Evolutionary conservation across 2,113 vertebrate genomes (phyloP).

Genomic region (Sorex araneus): DNA sequence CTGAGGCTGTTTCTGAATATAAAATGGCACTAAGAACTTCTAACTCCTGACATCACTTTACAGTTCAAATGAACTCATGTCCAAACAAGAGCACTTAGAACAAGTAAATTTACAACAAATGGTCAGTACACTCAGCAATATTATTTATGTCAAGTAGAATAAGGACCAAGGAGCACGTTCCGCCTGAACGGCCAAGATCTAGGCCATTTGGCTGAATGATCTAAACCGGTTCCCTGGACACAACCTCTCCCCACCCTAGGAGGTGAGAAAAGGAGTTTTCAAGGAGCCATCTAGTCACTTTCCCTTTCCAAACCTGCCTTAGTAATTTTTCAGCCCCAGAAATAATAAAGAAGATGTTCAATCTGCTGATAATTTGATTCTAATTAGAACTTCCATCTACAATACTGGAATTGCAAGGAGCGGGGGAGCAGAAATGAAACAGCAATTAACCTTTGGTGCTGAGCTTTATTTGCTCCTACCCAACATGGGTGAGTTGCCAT

Average conservation of each 20-base stretch:
- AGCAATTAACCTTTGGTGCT: slow-evolving; percentile 89
- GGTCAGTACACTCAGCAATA: not conserved
- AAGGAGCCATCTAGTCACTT: not conserved
- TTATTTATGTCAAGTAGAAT: not conserved
- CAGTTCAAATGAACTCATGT: not conserved
- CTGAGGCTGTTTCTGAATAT: slow-evolving; percentile 2
- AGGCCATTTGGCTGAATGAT: not conserved
- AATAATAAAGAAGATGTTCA: slow-evolving; percentile 82
- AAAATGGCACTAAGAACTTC: slow-evolving; percentile 24
- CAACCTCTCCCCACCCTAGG: not conserved
- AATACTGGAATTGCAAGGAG: slow-evolving; percentile 78
- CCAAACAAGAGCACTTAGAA: not conserved
- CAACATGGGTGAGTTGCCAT: slow-evolving; percentile 87
- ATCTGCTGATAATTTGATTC: slow-evolving; percentile 83
- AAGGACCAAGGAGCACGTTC: not conserved
- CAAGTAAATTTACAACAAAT: not conserved
- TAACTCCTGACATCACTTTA: not conserved
- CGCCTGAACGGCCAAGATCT: slow-evolving; percentile 21
- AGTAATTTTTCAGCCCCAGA: slow-evolving; percentile 76
- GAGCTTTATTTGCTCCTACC: slow-evolving; percentile 78
- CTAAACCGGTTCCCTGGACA: not conserved
- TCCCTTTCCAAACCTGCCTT: slow-evolving; percentile 71
- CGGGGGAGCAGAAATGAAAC: slow-evolving; percentile 81
- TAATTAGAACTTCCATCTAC: slow-evolving; percentile 84
- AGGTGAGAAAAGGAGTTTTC: not conserved